These are phyloP conservation scores for Lordiphosa clarofinis DNA, from an alignment of 1,140 invertebrate species.

Conservation along the genomic window DNA sequence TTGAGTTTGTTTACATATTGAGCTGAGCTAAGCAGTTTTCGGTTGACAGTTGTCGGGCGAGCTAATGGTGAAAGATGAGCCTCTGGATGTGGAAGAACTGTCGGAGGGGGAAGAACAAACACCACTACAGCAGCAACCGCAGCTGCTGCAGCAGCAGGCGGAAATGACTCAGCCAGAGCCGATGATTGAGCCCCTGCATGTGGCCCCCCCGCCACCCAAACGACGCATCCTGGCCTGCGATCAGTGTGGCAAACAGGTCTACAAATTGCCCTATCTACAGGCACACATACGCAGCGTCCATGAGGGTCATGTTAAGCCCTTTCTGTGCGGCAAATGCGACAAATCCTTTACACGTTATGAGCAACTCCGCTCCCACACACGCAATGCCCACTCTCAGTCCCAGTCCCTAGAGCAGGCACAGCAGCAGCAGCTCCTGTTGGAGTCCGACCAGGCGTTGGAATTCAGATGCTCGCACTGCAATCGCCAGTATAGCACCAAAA, in stretches of 20 bases:
- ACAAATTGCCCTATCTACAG: slow-evolving; percentile 68
- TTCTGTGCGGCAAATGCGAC: slow-evolving; percentile 54
- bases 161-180: slow-evolving; percentile 2
- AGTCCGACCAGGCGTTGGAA: slow-evolving; percentile 30
- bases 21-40: too few relatives aligned
- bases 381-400: slow-evolving; percentile 47
- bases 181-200: too few relatives aligned
- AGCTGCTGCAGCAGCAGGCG: slow-evolving; percentile 17
- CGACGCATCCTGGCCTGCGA: slow-evolving; percentile 46
- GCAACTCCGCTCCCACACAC: slow-evolving; percentile 59
- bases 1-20: too few relatives aligned
- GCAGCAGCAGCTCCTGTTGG: slow-evolving; percentile 13
- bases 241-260: slow-evolving; percentile 68
- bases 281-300: slow-evolving; percentile 70
- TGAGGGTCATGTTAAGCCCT: slow-evolving; percentile 65
- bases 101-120: background rate
- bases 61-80: slow-evolving; percentile 47
- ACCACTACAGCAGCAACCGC: background rate
- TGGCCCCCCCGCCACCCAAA: background rate
- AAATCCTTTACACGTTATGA: slow-evolving; percentile 70
- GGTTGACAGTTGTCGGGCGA: slow-evolving; percentile 17
- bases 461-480: slow-evolving; percentile 59
- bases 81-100: slow-evolving; percentile 19
- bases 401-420: background rate
- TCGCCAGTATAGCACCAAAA: slow-evolving; percentile 64